Base-by-base conservation (phyloP, 2,888 invertebrate genomes). In the Dasysyrphus albostriatus region DNA sequence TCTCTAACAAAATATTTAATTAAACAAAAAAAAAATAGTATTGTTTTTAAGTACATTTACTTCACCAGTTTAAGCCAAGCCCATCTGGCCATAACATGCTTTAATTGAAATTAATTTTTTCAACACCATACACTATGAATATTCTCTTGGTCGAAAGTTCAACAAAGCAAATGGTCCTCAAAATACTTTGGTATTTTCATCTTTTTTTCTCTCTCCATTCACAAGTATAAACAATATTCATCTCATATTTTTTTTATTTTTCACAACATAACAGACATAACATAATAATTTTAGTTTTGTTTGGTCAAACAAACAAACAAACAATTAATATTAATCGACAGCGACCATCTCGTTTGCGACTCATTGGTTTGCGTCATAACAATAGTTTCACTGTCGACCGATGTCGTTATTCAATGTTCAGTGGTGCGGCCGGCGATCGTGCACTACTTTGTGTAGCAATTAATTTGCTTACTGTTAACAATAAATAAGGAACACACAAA, bases 251-350 rank as follows among this genome's bases (percentile, higher is more conserved):
- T 59, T 12, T n/a, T n/a, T n/a, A n/a, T n/a, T n/a, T 19, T 59
- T 3, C 5, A 24, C 8, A 61, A 14, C 42, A 61, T 61, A 42
- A 61, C 14, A 24, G 8, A n/a, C 34, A 42, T 24, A 59, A 42
- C 6, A 39, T 58, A 61, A 61, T 42, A n/a, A 39, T 39, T 19
- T 37, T 49, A 16, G n/a, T n/a, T 39, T 67, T 67, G 19, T 67
- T 8, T 67, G 47, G 19, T 39, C 39, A 69, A 24, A 54, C 39
- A 54, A 69, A 54, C 39, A 69, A 24, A 54, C 39, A 54, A 69
- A 54, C 69, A 69, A 69, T 69, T 69, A 69, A 69, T 39, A 69
- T 69, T 69, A 69, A 69, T 69, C 39, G 69, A 69, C 51, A 29
- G 29, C 51, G 5, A 47, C 19, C 29, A 54, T 51, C 54, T 37